Evolutionary conservation across 2,888 invertebrate genomes (phyloP).

Genomic region (Trachelus iudaicus): DNA sequence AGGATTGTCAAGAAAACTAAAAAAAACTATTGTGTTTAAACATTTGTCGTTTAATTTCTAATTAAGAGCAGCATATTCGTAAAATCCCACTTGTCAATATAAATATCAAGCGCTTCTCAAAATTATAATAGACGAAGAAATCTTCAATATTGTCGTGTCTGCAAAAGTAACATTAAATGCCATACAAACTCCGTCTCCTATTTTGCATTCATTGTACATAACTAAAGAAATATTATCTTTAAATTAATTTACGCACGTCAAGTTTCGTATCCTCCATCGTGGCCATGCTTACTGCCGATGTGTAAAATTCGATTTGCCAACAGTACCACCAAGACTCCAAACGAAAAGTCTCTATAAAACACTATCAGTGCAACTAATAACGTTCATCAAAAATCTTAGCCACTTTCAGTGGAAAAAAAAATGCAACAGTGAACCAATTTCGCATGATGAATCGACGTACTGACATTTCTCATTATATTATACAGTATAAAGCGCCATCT

Average conservation of each 20-base stretch:
- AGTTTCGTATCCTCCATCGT: constrained; percentile 67
- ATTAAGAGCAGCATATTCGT: background rate
- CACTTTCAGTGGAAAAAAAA: no score
- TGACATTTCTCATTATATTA: no score
- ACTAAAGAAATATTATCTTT: constrained; percentile 5
- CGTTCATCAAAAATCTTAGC: no score
- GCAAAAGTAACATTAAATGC: background rate
- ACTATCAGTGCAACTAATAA: no score
- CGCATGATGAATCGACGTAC: no score
- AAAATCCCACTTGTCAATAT: background rate
- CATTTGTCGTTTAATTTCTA: background rate
- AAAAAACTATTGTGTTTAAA: no score
- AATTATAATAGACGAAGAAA: background rate
- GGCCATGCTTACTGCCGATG: constrained; percentile 46
- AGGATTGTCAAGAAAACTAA: background rate
- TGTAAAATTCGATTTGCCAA: constrained; percentile 9
- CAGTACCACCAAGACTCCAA: background rate
- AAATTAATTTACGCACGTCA: constrained; percentile 68
- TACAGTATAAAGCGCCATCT: no score
- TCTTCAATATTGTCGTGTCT: background rate
- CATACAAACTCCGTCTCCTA: background rate
- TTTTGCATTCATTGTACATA: background rate
- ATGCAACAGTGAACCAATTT: no score
- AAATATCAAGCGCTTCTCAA: background rate
- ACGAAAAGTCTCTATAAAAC: background rate